These are phyloP conservation scores for Chironomus riparius DNA, from an alignment of 2,888 invertebrate genomes.

Conservation along the genomic window DNA sequence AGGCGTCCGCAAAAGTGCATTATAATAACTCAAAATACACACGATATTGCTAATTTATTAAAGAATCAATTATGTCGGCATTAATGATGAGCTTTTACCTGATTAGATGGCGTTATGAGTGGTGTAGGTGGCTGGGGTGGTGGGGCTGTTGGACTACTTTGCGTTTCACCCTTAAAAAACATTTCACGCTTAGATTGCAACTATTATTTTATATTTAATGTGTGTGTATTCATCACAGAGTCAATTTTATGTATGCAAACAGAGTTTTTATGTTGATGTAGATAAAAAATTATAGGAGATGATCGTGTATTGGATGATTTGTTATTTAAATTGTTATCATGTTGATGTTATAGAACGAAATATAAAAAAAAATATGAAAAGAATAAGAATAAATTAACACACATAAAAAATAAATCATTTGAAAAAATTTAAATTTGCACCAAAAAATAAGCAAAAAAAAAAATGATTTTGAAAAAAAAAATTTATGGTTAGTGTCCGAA, in stretches of 20 bases:
- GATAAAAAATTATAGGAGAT: neutral
- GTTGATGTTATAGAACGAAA: too few species aligned
- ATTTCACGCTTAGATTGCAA: slow-evolving; percentile 78
- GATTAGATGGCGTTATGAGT: slow-evolving; percentile 31
- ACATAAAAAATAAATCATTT: too few species aligned
- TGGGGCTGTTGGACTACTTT: slow-evolving; percentile 48
- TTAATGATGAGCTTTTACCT: neutral
- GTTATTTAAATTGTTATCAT: neutral
- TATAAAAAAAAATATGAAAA: too few species aligned
- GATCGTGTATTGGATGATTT: neutral
- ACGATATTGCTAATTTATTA: too few species aligned
- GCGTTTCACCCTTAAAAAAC: slow-evolving; percentile 68
- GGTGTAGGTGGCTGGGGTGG: slow-evolving; percentile 45
- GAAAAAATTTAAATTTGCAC: too few species aligned
- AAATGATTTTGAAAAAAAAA: too few species aligned
- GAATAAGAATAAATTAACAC: too few species aligned
- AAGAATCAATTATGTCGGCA: too few species aligned
- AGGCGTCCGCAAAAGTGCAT: too few species aligned
- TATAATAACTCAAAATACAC: too few species aligned
- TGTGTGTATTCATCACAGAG: neutral
- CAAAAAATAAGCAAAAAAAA: too few species aligned
- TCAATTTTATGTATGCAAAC: neutral
- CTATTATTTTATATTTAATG: slow-evolving; percentile 41
- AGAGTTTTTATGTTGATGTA: neutral
- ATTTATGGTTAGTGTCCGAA: too few species aligned